A percentile compares a stretch with the other conserved stretches of the same genome.
Evolutionary conservation across 2,797 vertebrate genomes (phyloP).

Genomic region (Chrosomus eos): DNA sequence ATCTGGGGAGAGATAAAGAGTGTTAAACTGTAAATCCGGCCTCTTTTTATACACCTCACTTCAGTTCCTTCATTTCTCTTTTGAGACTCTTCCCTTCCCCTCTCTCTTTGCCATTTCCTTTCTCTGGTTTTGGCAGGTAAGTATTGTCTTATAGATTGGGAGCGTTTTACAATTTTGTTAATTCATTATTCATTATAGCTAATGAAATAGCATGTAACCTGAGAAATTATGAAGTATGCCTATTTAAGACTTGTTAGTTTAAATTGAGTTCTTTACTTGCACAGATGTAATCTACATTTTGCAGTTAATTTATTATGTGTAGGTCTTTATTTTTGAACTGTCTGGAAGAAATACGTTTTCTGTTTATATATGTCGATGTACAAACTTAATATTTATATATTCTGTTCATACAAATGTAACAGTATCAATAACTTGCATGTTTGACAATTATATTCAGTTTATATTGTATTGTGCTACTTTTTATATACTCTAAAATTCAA

Average conservation of each 20-base stretch:
- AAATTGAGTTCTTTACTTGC: not conserved
- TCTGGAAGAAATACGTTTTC: not conserved
- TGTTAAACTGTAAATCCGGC: conserved; percentile 40
- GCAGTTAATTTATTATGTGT: not conserved
- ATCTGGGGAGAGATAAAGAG: conserved; percentile 49
- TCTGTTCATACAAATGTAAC: not conserved
- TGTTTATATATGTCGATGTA: not conserved
- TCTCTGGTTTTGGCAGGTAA: conserved; percentile 18
- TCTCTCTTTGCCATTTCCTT: not conserved
- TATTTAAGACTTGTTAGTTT: not conserved
- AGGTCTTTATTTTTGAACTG: not conserved
- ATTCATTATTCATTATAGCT: not conserved
- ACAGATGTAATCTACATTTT: not conserved
- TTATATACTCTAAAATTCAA: not conserved
- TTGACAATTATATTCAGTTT: not conserved
- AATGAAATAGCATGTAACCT: not conserved
- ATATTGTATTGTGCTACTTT: not conserved
- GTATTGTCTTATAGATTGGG: not conserved
- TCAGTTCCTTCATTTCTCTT: conserved; percentile 1
- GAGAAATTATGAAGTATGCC: not conserved
- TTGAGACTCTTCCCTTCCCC: not conserved
- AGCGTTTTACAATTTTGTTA: not conserved
- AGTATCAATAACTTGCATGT: not conserved
- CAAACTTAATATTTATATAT: not conserved
- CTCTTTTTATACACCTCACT: conserved; percentile 35